These are phyloP conservation scores for Ramphastos sulfuratus DNA, from an alignment of 2,113 vertebrate genomes.

Conservation along the genomic window DNA sequence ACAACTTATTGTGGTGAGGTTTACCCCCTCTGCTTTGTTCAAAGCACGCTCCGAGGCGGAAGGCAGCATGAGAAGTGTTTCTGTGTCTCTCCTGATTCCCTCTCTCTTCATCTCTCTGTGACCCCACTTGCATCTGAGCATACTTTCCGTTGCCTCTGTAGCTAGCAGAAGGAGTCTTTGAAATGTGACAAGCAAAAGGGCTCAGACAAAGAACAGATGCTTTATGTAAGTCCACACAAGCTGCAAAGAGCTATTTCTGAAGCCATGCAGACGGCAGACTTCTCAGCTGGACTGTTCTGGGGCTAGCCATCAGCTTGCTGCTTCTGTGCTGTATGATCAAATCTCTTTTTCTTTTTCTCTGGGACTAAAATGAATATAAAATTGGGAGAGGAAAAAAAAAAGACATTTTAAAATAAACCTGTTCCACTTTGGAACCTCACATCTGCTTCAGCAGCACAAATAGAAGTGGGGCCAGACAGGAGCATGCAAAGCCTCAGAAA, in stretches of 20 bases:
- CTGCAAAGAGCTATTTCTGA: conserved; percentile 15
- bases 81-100: neutral
- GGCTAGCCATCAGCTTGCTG: neutral
- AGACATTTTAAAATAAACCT: neutral
- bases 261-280: neutral
- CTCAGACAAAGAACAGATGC: conserved; percentile 45
- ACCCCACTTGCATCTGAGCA: neutral
- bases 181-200: conserved; percentile 17
- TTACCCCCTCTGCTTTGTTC: neutral
- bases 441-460: neutral
- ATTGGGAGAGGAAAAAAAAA: accelerated
- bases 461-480: neutral
- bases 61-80: neutral
- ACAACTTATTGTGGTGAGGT: accelerated
- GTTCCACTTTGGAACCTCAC: neutral
- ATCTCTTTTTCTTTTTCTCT: neutral
- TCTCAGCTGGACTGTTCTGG: neutral
- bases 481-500: neutral
- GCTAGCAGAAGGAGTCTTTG: conserved; percentile 19
- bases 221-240: neutral
- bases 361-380: neutral
- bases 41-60: neutral
- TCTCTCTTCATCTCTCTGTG: neutral
- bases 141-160: conserved; percentile 48
- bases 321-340: neutral